Evolutionary conservation across 2,888 invertebrate species (phyloP).

Genomic region (Catocala sponsa): DNA sequence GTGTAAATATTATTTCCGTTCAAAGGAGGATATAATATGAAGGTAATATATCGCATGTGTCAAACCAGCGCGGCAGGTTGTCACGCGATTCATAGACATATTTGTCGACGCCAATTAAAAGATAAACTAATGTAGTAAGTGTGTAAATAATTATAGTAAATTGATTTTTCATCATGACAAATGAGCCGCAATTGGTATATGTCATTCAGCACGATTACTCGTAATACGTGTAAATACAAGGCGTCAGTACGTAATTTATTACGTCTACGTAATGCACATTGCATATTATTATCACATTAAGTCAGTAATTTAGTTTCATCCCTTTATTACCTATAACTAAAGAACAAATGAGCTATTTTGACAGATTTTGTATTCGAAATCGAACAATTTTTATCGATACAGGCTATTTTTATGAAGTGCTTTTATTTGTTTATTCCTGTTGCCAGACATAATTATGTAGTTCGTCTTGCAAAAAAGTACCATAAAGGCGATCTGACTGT

Average conservation of each 20-base stretch:
- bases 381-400: too few relatives aligned
- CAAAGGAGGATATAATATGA: constrained; percentile 18
- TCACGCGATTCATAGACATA: constrained; percentile 11
- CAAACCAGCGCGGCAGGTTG: constrained; percentile 4
- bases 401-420: too few relatives aligned
- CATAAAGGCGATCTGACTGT: too few relatives aligned
- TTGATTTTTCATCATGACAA: constrained; percentile 18
- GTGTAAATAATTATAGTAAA: constrained; percentile 10
- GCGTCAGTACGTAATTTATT: not conserved
- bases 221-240: not conserved
- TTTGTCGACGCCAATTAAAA: constrained; percentile 32
- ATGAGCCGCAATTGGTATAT: not conserved
- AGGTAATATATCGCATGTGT: constrained; percentile 11
- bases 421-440: too few relatives aligned
- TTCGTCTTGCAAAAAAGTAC: too few relatives aligned
- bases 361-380: too few relatives aligned
- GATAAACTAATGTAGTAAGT: constrained; percentile 30
- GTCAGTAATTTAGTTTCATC: too few relatives aligned
- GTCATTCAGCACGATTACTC: not conserved
- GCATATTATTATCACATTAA: too few relatives aligned
- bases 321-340: too few relatives aligned
- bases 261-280: too few relatives aligned
- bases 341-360: too few relatives aligned
- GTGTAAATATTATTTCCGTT: constrained; percentile 40
- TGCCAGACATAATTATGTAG: too few relatives aligned